Evolutionary conservation across 2,113 vertebrate species (phyloP).

Genomic region (Sebastes schlegelii): DNA sequence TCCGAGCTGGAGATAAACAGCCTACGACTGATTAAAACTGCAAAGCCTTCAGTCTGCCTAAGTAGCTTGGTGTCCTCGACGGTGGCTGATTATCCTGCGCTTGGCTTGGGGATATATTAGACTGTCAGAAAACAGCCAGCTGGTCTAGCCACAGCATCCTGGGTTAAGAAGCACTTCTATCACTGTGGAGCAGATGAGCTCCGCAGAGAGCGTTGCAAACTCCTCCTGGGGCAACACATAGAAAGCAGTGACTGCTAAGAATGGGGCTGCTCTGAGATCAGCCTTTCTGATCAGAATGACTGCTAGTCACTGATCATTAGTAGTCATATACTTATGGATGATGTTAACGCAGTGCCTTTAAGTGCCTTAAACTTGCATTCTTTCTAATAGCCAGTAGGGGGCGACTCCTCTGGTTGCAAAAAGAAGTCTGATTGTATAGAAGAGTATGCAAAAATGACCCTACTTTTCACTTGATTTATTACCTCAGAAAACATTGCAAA

Average conservation of each 20-base stretch:
- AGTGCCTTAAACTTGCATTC: too few relatives aligned
- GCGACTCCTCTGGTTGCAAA: too few relatives aligned
- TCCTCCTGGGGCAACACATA: conserved; percentile 21
- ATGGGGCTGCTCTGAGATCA: conserved; percentile 9
- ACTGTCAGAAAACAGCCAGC: conserved; percentile 72
- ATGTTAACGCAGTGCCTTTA: neutral
- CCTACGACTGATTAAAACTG: conserved; percentile 68
- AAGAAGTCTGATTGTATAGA: too few relatives aligned
- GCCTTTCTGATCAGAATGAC: neutral
- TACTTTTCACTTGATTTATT: too few relatives aligned
- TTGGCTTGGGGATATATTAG: conserved; percentile 53
- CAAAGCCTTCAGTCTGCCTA: conserved; percentile 69
- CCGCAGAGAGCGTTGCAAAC: conserved; percentile 7
- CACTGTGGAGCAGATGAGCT: conserved; percentile 55
- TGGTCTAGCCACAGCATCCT: conserved; percentile 52
- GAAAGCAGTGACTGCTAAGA: neutral
- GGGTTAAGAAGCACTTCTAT: conserved; percentile 58
- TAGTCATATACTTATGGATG: neutral
- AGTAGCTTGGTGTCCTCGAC: conserved; percentile 71
- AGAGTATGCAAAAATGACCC: too few relatives aligned
- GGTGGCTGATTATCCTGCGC: conserved; percentile 66
- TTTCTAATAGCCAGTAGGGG: too few relatives aligned
- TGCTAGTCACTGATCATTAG: neutral
- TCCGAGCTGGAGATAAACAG: conserved; percentile 53
- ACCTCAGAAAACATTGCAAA: too few relatives aligned